Evolutionary conservation across 2,797 vertebrate genomes (phyloP).

Genomic region (Sebastes baramenuke): DNA sequence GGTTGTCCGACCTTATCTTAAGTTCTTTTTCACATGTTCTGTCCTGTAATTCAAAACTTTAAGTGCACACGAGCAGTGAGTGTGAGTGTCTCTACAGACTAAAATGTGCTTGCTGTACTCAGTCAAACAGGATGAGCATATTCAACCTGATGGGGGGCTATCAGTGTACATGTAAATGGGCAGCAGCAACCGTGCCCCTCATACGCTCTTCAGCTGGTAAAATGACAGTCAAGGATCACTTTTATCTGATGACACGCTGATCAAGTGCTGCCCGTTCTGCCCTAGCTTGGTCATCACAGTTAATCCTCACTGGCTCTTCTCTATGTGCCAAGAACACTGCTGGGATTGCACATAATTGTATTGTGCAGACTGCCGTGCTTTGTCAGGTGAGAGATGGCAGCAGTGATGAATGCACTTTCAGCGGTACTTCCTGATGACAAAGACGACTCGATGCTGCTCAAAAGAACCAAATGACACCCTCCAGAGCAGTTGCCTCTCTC

Average conservation of each 20-base stretch:
- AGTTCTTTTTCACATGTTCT: not conserved
- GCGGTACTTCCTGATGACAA: constrained; percentile 34
- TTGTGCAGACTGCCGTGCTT: constrained; percentile 2
- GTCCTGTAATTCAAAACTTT: not conserved
- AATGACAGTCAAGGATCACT: constrained; percentile 51
- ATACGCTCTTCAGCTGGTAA: not conserved
- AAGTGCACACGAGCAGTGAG: not conserved
- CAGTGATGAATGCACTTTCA: constrained; percentile 12
- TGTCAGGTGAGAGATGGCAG: constrained; percentile 35
- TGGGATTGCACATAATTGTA: constrained; percentile 33
- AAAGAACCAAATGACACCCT: constrained; percentile 39
- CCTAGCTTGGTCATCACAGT: constrained; percentile 25
- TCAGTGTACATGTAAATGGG: constrained; percentile 24
- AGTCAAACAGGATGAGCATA: not conserved
- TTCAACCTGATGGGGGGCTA: constrained; percentile 13
- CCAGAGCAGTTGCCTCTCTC: constrained; percentile 14
- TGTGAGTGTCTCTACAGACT: not conserved
- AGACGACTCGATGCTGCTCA: constrained; percentile 22
- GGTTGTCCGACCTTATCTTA: not conserved
- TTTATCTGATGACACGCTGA: constrained; percentile 39
- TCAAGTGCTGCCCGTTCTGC: constrained; percentile 27
- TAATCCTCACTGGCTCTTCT: constrained; percentile 29
- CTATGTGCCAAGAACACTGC: constrained; percentile 16
- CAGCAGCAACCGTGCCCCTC: constrained; percentile 9
- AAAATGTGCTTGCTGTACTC: constrained; percentile 5